Conservation (phyloP, 2,113 vertebrate species). For the Prunella fulvescens region DNA sequence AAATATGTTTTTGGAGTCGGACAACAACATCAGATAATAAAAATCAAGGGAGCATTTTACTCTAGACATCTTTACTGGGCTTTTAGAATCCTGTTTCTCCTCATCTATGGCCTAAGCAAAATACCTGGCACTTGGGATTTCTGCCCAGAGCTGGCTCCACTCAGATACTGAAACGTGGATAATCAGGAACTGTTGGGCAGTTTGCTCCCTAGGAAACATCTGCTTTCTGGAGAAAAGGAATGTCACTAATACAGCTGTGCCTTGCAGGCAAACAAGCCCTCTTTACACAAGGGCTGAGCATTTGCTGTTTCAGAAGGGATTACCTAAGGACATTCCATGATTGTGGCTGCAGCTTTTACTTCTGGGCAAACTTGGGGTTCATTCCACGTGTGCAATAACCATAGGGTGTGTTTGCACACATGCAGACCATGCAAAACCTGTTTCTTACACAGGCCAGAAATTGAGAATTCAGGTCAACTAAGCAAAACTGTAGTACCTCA, state of each 20-base stretch:
- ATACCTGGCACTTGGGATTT: neutral
- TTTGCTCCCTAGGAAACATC: neutral
- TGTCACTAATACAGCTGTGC: neutral
- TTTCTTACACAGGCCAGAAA: neutral
- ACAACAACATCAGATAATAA: neutral
- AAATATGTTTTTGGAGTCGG: neutral
- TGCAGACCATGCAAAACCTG: neutral
- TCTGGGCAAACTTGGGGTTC: neutral
- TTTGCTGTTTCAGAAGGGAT: neutral
- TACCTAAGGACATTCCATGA: neutral
- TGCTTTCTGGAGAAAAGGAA: neutral
- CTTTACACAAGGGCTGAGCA: neutral
- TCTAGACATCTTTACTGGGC: neutral
- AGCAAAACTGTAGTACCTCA: neutral
- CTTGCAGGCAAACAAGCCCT: neutral
- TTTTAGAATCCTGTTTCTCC: neutral
- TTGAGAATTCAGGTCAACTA: neutral
- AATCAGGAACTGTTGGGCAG: neutral
- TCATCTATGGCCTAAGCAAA: neutral
- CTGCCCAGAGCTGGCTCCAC: neutral
- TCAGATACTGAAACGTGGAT: neutral
- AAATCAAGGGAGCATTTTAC: neutral
- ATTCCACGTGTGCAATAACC: neutral
- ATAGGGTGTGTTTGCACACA: neutral
- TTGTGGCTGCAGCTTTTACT: neutral